Evolutionary conservation across 2,888 invertebrate species (phyloP), one percentile per base, ranked within the genome.

Genomic region (Luperina nickerlii): DNA sequence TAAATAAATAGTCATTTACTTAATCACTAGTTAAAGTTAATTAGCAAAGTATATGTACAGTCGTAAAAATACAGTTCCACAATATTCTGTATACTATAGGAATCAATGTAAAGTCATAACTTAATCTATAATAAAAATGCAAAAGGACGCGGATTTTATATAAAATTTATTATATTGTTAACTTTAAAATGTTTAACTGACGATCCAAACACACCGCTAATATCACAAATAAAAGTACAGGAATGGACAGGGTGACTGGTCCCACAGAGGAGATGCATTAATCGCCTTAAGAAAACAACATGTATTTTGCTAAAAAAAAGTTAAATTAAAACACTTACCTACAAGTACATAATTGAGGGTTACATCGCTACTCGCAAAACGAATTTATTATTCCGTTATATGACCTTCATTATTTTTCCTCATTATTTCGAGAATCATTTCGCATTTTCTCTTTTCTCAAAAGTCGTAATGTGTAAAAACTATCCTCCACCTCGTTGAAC

Each of bases 31-130:
- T 27, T 48, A 51, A 57, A 57, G 1, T 77, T 27, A 48, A 74
- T 57, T 51, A 48, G 20, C 57, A n/a, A 63, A 57, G 45, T 73
- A 63, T 67, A 38, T 42, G 57, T 75, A 74, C 68, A 78, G 73
- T 78, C 70, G 70, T 51, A 73, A 84, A 87, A 82, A 79, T 68
- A 84, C 4, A 69, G 78, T 73, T 42, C 48, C 54, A 75, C 76
- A 68, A 74, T 77, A 81, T 87, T 75, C 68, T 75, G 13, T 73
- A 70, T 78, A 70, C 81, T 73, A 69, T 77, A 79, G 73, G 70
- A 71, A 81, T 73, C 27, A 24, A 70, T 75, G 54, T 8, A 76
- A 86, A 76, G 57, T 27, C 27, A 57, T 62, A 24, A 48, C 65
- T 51, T 60, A 78, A n/a, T 51, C 32, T 51, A 32, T 32, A 32